Evolutionary conservation across 2,797 vertebrate genomes (phyloP).

Genomic region (Leptoclinus maculatus): DNA sequence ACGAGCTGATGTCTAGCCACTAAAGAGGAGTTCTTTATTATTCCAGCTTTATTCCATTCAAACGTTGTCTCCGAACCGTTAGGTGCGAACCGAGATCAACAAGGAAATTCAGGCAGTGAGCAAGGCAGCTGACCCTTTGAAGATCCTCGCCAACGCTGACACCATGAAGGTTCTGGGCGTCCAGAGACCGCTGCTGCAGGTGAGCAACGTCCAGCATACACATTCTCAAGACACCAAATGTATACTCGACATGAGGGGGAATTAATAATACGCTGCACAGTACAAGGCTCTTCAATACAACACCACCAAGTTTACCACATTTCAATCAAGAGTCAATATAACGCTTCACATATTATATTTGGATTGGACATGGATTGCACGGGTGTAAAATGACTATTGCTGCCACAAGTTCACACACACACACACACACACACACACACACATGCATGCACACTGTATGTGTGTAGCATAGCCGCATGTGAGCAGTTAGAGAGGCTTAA

Average conservation of each 20-base stretch:
- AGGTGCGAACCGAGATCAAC: slow-evolving; percentile 95
- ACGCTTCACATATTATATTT: background rate
- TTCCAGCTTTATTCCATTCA: background rate
- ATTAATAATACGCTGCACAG: background rate
- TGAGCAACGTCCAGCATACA: slow-evolving; percentile 60
- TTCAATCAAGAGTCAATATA: background rate
- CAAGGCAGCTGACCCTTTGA: slow-evolving; percentile 93
- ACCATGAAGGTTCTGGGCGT: slow-evolving; percentile 97
- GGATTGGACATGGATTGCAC: background rate
- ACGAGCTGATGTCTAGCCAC: background rate
- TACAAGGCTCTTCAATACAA: background rate
- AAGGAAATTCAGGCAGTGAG: slow-evolving; percentile 96
- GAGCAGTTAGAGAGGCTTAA: slow-evolving; percentile 7
- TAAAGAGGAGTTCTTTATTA: background rate
- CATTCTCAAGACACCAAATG: background rate
- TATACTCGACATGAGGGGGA: background rate
- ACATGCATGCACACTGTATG: background rate
- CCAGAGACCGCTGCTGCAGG: slow-evolving; percentile 96
- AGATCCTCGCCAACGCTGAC: slow-evolving; percentile 93
- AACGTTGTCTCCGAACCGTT: slow-evolving; percentile 32
- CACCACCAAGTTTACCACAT: background rate
- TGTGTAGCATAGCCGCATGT: background rate
- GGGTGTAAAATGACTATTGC: background rate
- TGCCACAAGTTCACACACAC: slow-evolving; percentile 10
- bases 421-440: background rate